Percentiles rank a stretch among this genome's conserved stretches.
These are phyloP conservation scores for Podarcis raffonei DNA, from an alignment of 2,113 vertebrate genomes.

Conservation along the genomic window DNA sequence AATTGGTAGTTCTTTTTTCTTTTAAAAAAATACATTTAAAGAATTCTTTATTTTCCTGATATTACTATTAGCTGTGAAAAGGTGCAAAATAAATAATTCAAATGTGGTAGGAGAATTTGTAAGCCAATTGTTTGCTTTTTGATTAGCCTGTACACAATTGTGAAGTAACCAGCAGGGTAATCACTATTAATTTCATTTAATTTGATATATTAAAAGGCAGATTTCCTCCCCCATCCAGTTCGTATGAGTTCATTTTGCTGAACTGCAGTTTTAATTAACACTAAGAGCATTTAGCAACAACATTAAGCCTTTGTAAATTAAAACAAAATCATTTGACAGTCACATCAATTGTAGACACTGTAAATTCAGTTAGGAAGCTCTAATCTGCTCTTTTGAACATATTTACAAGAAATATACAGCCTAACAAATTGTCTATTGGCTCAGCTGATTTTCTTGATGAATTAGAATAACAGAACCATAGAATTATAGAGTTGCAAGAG, in stretches of 20 bases:
- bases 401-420: background rate
- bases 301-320: background rate
- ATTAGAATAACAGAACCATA: background rate
- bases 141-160: background rate
- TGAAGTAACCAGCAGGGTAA: background rate
- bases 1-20: background rate
- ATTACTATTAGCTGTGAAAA: background rate
- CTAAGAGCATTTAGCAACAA: background rate
- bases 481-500: no score
- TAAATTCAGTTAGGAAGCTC: background rate
- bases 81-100: background rate
- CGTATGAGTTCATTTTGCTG: background rate
- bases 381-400: background rate
- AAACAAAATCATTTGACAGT: slow-evolving; percentile 7
- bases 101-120: background rate
- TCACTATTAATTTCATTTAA: background rate
- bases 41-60: background rate
- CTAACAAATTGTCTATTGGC: background rate
- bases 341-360: background rate
- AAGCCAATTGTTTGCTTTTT: background rate
- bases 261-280: background rate
- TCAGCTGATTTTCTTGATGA: background rate
- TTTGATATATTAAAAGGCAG: background rate
- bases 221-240: background rate
- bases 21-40: background rate